Evolutionary conservation across 2,888 invertebrate genomes (phyloP).

Genomic region (Clanis bilineata): DNA sequence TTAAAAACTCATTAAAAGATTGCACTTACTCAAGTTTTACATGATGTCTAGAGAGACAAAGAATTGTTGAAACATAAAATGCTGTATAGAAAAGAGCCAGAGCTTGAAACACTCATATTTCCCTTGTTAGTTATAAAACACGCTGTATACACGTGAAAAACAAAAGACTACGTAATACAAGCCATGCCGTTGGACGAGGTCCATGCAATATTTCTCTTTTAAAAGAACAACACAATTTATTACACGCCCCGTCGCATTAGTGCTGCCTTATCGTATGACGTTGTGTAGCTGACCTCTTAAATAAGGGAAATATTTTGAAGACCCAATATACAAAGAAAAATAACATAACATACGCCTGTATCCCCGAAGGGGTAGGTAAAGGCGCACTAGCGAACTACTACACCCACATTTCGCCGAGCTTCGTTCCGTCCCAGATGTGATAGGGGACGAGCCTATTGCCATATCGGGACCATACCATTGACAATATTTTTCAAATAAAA

Average conservation of each 20-base stretch:
- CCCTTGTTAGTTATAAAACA: background rate
- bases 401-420: too few species aligned
- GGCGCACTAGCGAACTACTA: too few species aligned
- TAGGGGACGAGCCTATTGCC: too few species aligned
- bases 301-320: background rate
- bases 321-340: background rate
- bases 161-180: background rate
- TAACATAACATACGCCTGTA: background rate
- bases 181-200: background rate
- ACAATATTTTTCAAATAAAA: too few species aligned
- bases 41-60: too few species aligned
- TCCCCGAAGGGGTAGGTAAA: background rate
- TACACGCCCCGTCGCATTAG: background rate
- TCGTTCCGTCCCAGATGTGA: too few species aligned
- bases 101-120: background rate
- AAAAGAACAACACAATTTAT: constrained; percentile 6
- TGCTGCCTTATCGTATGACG: background rate
- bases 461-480: too few species aligned
- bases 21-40: too few species aligned
- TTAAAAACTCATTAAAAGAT: too few species aligned
- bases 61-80: background rate
- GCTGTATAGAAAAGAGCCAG: background rate
- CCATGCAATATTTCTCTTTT: constrained; percentile 3
- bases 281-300: background rate
- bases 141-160: background rate